Evolutionary conservation across 2,888 invertebrate species (phyloP).

Genomic region (Crossocerus cetratus): DNA sequence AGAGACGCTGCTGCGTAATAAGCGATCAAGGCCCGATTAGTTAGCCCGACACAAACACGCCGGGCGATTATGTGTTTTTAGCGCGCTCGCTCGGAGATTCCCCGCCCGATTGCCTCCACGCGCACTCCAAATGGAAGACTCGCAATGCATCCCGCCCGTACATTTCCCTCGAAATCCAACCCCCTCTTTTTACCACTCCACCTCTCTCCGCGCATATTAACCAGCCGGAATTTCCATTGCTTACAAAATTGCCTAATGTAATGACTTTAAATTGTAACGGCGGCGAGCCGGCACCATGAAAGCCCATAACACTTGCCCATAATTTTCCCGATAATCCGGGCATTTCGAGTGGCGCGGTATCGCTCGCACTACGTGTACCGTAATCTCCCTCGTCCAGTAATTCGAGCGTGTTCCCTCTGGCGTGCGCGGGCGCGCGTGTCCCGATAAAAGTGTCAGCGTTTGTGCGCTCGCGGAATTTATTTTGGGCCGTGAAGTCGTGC

Average conservation of each 20-base stretch:
- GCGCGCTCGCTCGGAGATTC: slow-evolving; percentile 13
- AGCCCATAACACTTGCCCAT: neutral
- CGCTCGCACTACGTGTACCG: neutral
- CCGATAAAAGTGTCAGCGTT: slow-evolving; percentile 9
- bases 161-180: too few species aligned
- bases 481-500: slow-evolving; percentile 34
- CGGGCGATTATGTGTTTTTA: slow-evolving; percentile 25
- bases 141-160: too few species aligned
- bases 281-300: too few species aligned
- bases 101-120: too few species aligned
- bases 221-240: too few species aligned
- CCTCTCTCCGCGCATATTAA: too few species aligned
- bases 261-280: too few species aligned
- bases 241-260: too few species aligned
- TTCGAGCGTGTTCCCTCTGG: neutral
- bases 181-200: too few species aligned
- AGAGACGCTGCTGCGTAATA: slow-evolving; percentile 61
- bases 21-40: slow-evolving; percentile 71
- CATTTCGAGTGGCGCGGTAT: too few species aligned
- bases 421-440: neutral
- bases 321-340: neutral
- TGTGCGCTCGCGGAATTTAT: slow-evolving; percentile 23
- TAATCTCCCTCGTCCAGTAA: slow-evolving; percentile 11
- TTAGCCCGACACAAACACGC: slow-evolving; percentile 56
- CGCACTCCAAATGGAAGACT: too few species aligned